These are phyloP conservation scores for Chromoteleia sp. DNA, from an alignment of 2,888 invertebrate genomes.

Conservation along the genomic window DNA sequence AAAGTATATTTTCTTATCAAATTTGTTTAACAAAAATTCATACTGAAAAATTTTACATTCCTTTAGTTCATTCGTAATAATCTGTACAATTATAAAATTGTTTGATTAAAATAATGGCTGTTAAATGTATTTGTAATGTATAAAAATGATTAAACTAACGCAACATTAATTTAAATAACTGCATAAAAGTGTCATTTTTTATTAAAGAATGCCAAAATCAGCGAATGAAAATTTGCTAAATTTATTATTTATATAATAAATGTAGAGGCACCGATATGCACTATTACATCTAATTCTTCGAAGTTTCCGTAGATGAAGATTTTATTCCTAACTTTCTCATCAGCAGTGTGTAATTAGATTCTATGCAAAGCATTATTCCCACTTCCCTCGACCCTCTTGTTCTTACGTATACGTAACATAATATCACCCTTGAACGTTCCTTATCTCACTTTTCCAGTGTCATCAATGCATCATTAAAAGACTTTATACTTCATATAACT, in stretches of 20 bases:
- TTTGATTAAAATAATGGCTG: too few relatives aligned
- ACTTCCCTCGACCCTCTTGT: conserved; percentile 16
- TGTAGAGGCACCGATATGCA: background rate
- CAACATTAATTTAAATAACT: background rate
- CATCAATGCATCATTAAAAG: conserved; percentile 28
- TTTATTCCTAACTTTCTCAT: conserved; percentile 20
- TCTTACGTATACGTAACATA: conserved; percentile 7
- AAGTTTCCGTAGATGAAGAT: conserved; percentile 12
- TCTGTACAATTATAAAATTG: too few relatives aligned
- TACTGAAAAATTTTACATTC: too few relatives aligned
- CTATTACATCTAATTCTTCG: conserved; percentile 8
- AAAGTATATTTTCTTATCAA: background rate
- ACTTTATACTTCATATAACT: conserved; percentile 13
- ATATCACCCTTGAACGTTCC: conserved; percentile 17
- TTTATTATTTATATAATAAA: too few relatives aligned
- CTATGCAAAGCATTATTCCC: conserved; percentile 11
- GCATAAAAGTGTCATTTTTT: background rate
- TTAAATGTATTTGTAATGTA: background rate
- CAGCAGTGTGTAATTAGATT: conserved; percentile 30
- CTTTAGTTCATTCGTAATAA: too few relatives aligned
- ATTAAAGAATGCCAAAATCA: background rate
- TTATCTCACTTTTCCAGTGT: conserved; percentile 22
- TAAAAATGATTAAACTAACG: background rate
- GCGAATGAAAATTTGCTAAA: conserved; percentile 2
- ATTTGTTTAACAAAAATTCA: too few relatives aligned